Percentiles rank a stretch among this genome's conserved stretches.
Evolutionary conservation across 1,140 invertebrate genomes (phyloP).

Genomic region (Drosophila sproati): DNA sequence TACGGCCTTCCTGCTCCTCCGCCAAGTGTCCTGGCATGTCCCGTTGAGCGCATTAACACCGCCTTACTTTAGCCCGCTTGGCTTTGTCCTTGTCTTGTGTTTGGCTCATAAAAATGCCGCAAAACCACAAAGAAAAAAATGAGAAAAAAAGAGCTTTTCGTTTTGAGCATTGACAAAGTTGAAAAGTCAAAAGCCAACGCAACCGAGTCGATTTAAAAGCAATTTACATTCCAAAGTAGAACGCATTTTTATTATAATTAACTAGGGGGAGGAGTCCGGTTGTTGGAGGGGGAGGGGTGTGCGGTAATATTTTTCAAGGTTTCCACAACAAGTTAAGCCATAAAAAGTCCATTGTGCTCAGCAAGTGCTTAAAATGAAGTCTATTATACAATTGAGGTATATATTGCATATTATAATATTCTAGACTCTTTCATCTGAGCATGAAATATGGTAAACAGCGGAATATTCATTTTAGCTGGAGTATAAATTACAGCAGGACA

Average conservation of each 20-base stretch:
- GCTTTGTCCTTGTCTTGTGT: conserved; percentile 13
- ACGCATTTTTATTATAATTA: conserved; percentile 75
- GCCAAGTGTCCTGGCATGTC: background rate
- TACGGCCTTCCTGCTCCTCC: background rate
- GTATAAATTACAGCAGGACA: no score
- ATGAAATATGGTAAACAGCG: background rate
- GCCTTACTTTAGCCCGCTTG: conserved; percentile 10
- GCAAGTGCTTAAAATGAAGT: conserved; percentile 8
- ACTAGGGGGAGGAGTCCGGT: conserved; percentile 34
- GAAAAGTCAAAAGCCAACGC: conserved; percentile 47
- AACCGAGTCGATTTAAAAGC: conserved; percentile 65
- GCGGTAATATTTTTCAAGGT: background rate
- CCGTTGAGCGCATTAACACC: conserved; percentile 26
- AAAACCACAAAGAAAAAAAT: conserved; percentile 2
- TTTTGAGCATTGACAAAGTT: conserved; percentile 58
- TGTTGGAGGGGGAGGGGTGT: no score
- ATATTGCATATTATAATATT: conserved; percentile 7
- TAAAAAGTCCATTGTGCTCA: conserved; percentile 22
- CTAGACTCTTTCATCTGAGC: background rate
- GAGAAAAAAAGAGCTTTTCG: conserved; percentile 6
- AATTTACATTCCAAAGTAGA: conserved; percentile 77
- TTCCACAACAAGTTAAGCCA: conserved; percentile 1
- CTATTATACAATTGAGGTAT: background rate
- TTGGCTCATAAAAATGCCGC: conserved; percentile 62
- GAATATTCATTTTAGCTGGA: no score